Conservation (phyloP, 2,888 invertebrate genomes). For the Himalopsyche anomala region DNA sequence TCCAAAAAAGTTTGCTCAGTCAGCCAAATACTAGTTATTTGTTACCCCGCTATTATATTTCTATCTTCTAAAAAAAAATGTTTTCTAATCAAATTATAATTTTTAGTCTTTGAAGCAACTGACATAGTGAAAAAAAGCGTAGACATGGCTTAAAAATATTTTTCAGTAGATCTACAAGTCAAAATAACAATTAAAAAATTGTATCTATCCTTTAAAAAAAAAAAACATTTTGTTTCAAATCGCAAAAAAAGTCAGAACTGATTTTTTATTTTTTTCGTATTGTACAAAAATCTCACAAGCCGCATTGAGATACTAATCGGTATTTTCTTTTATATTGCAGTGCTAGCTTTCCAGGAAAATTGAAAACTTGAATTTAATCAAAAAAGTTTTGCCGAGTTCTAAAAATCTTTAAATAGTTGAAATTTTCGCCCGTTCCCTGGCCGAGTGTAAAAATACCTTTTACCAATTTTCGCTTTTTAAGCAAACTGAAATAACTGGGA, state of each 20-base stretch:
- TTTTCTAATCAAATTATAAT: too few species aligned
- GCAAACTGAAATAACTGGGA: not conserved
- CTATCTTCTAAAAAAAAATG: too few species aligned
- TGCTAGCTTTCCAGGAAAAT: slow-evolving; percentile 7
- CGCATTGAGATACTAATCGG: slow-evolving; percentile 21
- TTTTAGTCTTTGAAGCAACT: too few species aligned
- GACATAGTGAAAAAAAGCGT: too few species aligned
- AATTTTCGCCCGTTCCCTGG: slow-evolving; percentile 1
- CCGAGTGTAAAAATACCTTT: slow-evolving; percentile 26
- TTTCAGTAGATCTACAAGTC: too few species aligned
- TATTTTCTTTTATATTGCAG: slow-evolving; percentile 22
- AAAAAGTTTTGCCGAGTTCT: slow-evolving; percentile 21
- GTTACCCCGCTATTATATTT: too few species aligned
- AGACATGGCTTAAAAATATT: too few species aligned
- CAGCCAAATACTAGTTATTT: too few species aligned
- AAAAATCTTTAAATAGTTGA: slow-evolving; percentile 23
- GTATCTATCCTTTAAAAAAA: too few species aligned
- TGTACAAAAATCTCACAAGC: not conserved
- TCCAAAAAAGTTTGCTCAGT: too few species aligned
- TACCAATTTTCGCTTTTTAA: slow-evolving; percentile 16
- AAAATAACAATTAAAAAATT: too few species aligned
- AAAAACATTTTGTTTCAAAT: not conserved
- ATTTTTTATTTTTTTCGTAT: not conserved
- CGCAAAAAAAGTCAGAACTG: not conserved
- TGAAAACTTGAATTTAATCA: slow-evolving; percentile 34